Percentiles rank a stretch among this genome's conserved stretches.
phyloP scores from a whole-genome alignment of 2,888 invertebrate genomes.

The Pachycephus smyrnensis region DNA sequence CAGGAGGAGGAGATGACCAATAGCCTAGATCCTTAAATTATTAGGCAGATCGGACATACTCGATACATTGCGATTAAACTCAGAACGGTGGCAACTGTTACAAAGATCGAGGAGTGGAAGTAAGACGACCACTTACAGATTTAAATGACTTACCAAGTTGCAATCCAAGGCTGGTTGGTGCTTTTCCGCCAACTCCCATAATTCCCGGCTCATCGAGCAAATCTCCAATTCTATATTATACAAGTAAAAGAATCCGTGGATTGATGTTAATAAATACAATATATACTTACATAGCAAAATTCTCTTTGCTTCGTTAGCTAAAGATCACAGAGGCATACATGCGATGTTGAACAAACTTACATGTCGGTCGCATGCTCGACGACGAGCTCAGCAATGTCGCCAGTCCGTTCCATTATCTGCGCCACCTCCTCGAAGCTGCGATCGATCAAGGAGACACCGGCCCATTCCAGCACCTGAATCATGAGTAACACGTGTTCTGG shows the following conservation, averaged over 20 bases:
- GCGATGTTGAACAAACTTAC: slow-evolving; percentile 52
- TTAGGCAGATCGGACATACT: too few relatives aligned
- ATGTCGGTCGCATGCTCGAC: slow-evolving; percentile 84
- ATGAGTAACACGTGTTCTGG: neutral
- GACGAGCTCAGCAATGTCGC: slow-evolving; percentile 87
- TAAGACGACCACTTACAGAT: slow-evolving; percentile 12
- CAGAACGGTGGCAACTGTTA: too few relatives aligned
- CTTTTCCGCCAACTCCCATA: slow-evolving; percentile 59
- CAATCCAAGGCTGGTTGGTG: slow-evolving; percentile 67
- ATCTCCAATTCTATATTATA: slow-evolving; percentile 75
- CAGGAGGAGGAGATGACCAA: too few relatives aligned
- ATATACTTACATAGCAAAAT: neutral
- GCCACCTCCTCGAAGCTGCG: slow-evolving; percentile 94
- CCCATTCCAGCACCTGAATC: slow-evolving; percentile 88
- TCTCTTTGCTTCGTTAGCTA: too few relatives aligned
- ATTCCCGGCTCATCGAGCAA: slow-evolving; percentile 74
- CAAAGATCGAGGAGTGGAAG: neutral
- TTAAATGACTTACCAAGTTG: slow-evolving; percentile 71
- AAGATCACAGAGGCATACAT: neutral
- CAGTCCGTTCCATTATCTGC: slow-evolving; percentile 88
- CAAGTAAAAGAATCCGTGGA: slow-evolving; percentile 16
- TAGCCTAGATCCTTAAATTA: too few relatives aligned
- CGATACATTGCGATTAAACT: too few relatives aligned
- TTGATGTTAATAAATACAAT: neutral
- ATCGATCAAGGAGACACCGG: slow-evolving; percentile 88